A percentile compares a stretch with the other conserved stretches of the same genome.
phyloP scores from a whole-genome alignment of 2,888 invertebrate species.

The Balanococcus diminutus region DNA sequence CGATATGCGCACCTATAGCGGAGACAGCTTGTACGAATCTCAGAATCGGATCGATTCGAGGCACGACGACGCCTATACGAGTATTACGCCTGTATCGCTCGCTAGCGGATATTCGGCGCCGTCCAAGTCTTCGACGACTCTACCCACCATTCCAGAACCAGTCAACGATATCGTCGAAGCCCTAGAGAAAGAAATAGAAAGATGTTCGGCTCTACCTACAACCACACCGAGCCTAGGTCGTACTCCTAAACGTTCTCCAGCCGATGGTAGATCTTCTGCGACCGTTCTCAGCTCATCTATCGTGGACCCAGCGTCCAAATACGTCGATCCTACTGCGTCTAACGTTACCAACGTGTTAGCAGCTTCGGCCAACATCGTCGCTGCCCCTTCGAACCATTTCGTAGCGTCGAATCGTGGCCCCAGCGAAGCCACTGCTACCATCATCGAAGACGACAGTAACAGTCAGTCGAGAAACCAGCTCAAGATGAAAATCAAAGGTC shows the following conservation, averaged over 20 bases:
- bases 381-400: neutral
- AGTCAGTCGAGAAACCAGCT: conserved; percentile 76
- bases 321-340: neutral
- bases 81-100: neutral
- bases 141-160: conserved; percentile 14
- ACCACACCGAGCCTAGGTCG: neutral
- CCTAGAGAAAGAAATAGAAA: conserved; percentile 75
- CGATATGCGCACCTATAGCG: conserved; percentile 81
- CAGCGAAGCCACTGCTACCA: neutral
- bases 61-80: conserved; percentile 61
- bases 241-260: neutral
- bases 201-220: neutral
- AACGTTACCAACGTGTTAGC: neutral
- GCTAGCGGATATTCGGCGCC: neutral
- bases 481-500: conserved; percentile 90
- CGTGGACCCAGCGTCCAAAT: neutral
- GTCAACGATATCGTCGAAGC: conserved; percentile 80
- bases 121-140: neutral
- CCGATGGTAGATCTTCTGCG: neutral
- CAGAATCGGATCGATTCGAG: conserved; percentile 65
- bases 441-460: conserved; percentile 62
- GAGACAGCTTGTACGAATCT: conserved; percentile 66
- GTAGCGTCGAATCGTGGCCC: neutral
- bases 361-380: neutral
- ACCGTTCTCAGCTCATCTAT: neutral